phyloP scores from a whole-genome alignment of 2,113 vertebrate species.

The Cyanoramphus novaezelandiae region DNA sequence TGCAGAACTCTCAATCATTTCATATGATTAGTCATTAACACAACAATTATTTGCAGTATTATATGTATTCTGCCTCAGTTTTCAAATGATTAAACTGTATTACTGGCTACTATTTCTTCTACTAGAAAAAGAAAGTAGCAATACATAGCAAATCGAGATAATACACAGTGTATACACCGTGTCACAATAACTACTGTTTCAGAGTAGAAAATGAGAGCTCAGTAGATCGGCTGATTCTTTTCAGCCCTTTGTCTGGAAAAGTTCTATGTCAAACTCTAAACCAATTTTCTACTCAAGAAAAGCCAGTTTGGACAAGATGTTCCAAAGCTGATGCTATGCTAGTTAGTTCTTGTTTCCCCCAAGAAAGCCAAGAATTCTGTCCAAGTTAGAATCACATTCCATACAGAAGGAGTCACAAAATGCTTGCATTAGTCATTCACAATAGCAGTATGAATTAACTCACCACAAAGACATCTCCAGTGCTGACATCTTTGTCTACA shows the following conservation, averaged over 20 bases:
- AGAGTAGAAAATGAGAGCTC: not conserved
- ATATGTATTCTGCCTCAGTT: not conserved
- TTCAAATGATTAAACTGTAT: not conserved
- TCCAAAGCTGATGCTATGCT: not conserved
- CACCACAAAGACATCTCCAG: constrained; percentile 89
- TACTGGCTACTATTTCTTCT: not conserved
- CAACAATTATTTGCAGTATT: not conserved
- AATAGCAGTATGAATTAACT: constrained; percentile 41
- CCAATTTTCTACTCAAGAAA: not conserved
- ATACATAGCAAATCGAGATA: not conserved
- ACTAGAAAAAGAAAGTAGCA: not conserved
- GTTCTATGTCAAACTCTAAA: not conserved
- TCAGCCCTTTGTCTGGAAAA: not conserved
- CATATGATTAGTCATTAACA: not conserved
- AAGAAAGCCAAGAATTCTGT: not conserved
- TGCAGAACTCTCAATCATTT: not conserved
- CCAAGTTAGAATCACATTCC: not conserved
- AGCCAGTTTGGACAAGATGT: not conserved
- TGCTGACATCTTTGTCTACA: constrained; percentile 89
- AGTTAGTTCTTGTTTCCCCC: not conserved
- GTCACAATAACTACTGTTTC: not conserved
- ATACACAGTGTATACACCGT: not conserved
- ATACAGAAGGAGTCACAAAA: not conserved
- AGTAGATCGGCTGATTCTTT: not conserved
- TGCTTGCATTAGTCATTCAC: not conserved